Evolutionary conservation across 2,113 vertebrate genomes (phyloP), one percentile per base, ranked within the genome.

Genomic region (Hemicordylus capensis): DNA sequence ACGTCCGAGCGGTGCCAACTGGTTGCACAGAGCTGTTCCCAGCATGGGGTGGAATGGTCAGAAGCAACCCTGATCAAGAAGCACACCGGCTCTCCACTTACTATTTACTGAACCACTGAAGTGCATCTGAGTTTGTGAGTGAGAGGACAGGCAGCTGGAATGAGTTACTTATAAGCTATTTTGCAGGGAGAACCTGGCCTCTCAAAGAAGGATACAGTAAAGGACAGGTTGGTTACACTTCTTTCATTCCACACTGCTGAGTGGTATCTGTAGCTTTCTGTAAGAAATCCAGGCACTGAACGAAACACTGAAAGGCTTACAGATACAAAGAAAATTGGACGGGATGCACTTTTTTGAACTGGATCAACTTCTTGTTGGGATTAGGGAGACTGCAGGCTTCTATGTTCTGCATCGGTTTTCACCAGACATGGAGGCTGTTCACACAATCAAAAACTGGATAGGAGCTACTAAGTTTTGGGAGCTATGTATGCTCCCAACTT

Each of bases 71-170:
- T 17, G 31, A 0, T 63, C 31, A 20, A 76, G 42, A 28, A 9
- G 79, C 44, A 0, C 70, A 48, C 81, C 5, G 19, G 34, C 34
- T 31, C 80, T n/a, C 22, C 31, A 2, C 22, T 77, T 4, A 17
- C 75, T 17, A 19, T 76, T 80, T 59, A 67, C 37, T 0, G 1
- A 87, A 75, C 12, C n/a, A 75, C 4, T 4, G 1, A n/a, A 17
- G 76, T 85, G 83, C 37, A 85, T 85, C 64, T 46, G 48, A 83
- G 81, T 83, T 64, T 75, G 46, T 72, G 54, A 48, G 42, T 17
- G 69, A 34, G 15, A 81, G 79, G 77, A 9, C 31, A 63, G 48
- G n/a, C 54, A 1, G 11, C 74, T 74, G 20, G 69, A 1, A 31
- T 44, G 51, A 51, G 37, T 66, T 39, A 81, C 28, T 19, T 0